A percentile compares a stretch with the other conserved stretches of the same genome.
Conservation (phyloP, 2,797 vertebrate species). For the Uromys caudimaculatus region DNA sequence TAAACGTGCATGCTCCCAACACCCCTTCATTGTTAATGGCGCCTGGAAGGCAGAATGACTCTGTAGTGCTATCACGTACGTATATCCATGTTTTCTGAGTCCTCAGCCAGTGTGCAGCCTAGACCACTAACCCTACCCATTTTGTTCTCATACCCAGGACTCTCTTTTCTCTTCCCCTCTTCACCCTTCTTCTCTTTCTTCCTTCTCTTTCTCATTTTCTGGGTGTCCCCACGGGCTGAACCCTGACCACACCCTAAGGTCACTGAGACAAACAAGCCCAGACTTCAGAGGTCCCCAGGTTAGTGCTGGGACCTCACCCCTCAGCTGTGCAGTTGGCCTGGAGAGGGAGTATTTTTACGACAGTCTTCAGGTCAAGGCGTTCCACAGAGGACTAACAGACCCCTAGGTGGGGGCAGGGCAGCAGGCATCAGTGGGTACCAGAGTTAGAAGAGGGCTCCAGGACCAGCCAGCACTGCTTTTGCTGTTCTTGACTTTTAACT, state of each 20-base stretch:
- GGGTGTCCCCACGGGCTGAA: background rate
- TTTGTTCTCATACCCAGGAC: background rate
- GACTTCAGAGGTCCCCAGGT: background rate
- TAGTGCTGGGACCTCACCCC: too few species aligned
- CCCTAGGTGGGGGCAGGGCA: too few species aligned
- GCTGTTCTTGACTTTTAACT: background rate
- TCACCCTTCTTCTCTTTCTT: too few species aligned
- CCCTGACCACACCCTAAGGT: background rate
- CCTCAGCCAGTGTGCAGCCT: background rate
- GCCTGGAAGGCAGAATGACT: background rate
- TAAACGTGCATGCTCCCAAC: background rate
- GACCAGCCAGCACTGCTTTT: background rate
- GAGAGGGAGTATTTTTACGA: rapidly evolving
- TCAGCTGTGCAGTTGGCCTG: background rate
- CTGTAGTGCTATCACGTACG: background rate
- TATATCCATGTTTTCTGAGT: background rate
- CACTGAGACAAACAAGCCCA: background rate
- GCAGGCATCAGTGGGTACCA: background rate
- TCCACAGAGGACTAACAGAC: background rate
- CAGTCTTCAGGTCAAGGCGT: background rate
- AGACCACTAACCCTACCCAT: too few species aligned
- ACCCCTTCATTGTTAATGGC: background rate
- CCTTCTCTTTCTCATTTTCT: too few species aligned
- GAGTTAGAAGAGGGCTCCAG: background rate
- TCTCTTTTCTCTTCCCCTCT: rapidly evolving